These are phyloP conservation scores for Gobio gobio DNA, from an alignment of 2,113 vertebrate species.

Conservation along the genomic window DNA sequence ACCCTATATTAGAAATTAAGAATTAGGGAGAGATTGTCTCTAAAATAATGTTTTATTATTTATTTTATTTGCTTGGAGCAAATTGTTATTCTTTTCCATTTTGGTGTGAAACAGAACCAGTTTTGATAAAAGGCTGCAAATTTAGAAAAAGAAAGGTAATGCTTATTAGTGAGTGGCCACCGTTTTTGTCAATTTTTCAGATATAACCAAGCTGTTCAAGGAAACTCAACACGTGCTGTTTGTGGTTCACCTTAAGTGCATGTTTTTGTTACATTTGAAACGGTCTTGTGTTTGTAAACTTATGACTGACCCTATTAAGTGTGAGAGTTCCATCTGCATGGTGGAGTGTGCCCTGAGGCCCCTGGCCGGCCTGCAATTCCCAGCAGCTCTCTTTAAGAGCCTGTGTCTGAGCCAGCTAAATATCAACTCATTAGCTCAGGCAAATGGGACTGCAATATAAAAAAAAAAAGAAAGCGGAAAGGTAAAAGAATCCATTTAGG, in stretches of 20 bases:
- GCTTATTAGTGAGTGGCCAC: neutral
- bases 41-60: neutral
- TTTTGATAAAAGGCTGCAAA: neutral
- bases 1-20: too few relatives aligned
- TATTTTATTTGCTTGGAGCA: neutral
- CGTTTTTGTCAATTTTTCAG: neutral
- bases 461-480: constrained; percentile 4
- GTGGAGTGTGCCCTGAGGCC: constrained; percentile 39
- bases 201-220: neutral
- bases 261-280: neutral
- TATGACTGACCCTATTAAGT: constrained; percentile 26
- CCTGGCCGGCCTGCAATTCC: constrained; percentile 25
- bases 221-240: neutral
- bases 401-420: constrained; percentile 45
- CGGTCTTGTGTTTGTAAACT: constrained; percentile 24
- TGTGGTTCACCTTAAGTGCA: neutral
- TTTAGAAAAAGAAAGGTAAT: neutral
- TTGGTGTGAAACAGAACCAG: neutral
- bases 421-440: constrained; percentile 54
- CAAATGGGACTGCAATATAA: constrained; percentile 45
- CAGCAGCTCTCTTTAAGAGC: constrained; percentile 35
- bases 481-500: neutral
- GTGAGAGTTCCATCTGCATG: constrained; percentile 48
- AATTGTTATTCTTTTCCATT: neutral
- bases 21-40: neutral